Conservation (phyloP, 1,140 invertebrate genomes). For the Drosophila carrolli region DNA sequence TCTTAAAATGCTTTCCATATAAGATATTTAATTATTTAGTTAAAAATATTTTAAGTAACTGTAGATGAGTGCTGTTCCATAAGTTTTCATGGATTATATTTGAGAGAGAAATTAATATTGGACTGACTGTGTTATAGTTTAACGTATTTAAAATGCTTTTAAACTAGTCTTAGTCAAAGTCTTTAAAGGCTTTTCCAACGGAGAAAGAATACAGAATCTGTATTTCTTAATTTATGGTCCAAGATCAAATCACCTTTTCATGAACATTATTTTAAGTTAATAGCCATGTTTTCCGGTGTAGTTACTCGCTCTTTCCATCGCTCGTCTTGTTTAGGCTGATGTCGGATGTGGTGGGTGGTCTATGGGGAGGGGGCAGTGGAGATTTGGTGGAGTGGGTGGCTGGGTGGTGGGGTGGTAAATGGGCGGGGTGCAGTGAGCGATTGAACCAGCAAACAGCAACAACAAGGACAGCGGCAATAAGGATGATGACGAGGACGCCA, state of each 20-base stretch:
- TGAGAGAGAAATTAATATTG: no score
- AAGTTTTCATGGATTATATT: no score
- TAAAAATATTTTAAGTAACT: no score
- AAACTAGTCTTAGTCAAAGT: no score
- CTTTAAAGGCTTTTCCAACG: no score
- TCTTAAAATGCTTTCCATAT: no score
- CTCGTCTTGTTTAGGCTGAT: conserved; percentile 62
- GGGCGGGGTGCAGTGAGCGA: conserved; percentile 60
- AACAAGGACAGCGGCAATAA: conserved; percentile 36
- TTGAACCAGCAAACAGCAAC: conserved; percentile 61
- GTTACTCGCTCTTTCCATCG: background rate
- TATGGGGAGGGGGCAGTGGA: background rate
- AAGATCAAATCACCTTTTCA: background rate
- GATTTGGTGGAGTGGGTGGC: no score
- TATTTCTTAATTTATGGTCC: background rate
- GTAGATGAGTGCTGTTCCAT: no score
- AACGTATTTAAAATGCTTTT: no score
- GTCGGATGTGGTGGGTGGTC: conserved; percentile 66
- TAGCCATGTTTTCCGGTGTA: conserved; percentile 7
- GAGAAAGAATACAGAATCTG: background rate
- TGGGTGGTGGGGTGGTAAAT: background rate
- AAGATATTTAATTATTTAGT: no score
- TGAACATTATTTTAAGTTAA: background rate
- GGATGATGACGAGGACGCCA: conserved; percentile 50
- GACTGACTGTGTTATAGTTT: no score